Conservation (phyloP, 2,113 vertebrate genomes). For the Athene noctua region DNA sequence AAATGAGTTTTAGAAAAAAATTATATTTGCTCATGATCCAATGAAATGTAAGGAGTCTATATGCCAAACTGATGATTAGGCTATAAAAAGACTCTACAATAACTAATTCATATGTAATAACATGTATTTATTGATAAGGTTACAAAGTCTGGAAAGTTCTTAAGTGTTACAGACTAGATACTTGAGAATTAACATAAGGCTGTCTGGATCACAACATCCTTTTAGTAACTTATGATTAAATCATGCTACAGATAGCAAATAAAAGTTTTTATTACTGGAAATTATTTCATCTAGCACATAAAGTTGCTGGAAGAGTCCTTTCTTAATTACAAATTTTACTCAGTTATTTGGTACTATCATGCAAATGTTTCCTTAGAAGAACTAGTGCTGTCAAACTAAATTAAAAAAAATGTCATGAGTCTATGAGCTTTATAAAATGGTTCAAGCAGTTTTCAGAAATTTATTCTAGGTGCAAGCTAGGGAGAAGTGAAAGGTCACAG, state of each 20-base stretch:
- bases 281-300: conserved; percentile 37
- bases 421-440: conserved; percentile 13
- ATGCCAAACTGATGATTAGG: conserved; percentile 11
- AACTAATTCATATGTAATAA: conserved; percentile 21
- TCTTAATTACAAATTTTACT: conserved; percentile 40
- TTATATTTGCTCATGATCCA: neutral
- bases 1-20: conserved; percentile 26
- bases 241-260: conserved; percentile 42
- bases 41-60: neutral
- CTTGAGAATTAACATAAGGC: conserved; percentile 24
- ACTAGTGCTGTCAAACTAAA: neutral
- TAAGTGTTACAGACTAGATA: neutral
- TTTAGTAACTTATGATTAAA: conserved; percentile 48
- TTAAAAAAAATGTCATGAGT: neutral
- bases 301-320: conserved; percentile 12
- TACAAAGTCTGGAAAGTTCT: conserved; percentile 5
- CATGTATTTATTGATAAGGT: conserved; percentile 33
- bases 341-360: neutral
- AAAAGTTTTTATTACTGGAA: conserved; percentile 51
- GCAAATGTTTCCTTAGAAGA: conserved; percentile 36
- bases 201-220: neutral
- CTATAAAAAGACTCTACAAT: conserved; percentile 38
- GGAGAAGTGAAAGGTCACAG: neutral
- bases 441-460: neutral
- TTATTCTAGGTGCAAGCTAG: neutral